Evolutionary conservation across 2,113 vertebrate species (phyloP), one percentile per base, ranked within the genome.

Genomic region (Acanthisitta chloris): DNA sequence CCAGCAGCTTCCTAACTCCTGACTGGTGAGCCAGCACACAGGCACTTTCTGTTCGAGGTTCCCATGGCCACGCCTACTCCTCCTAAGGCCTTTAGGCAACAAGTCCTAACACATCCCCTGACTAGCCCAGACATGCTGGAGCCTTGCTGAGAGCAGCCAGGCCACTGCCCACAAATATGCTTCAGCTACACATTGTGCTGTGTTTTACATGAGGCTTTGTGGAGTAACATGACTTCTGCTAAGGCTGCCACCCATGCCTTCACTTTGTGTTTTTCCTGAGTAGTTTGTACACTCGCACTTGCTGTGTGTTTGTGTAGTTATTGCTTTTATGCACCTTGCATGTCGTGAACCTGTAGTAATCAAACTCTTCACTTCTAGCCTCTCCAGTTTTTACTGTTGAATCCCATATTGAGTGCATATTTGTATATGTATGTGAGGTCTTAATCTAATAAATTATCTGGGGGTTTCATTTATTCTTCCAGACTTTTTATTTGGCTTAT

Each of bases 381-480:
- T 43, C 43, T 88, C n/a, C 45, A 38, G 36, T 87, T 51, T 51
- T 94, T 25, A 10, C 72, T 77, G 43, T 70, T 86, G 55, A 92
- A 77, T 81, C 26, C 33, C 66, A 9, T 83, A 78, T 88, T 65
- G 55, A 88, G 34, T 38, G 49, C 29, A 31, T 96, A 57, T 96
- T 95, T 95, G 59, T 96, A 52, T 86, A 16, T 84, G 42, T 88
- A 76, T 92, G 59, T 88, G 91, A 96, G 48, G 64, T 94, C 84
- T 95, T 95, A 86, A 96, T 70, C 92, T 97, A 98, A 97, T 98
- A 97, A 98, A 97, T 97, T 90, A 92, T 95, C 81, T 93, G 49
- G 82, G 38, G 72, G 10, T 36, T 81, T 96, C 5, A 4, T 15
- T 86, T 86, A 34, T 4, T 88, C 40, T 92, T 82, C 34, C 38